These are phyloP conservation scores for Ctenopoma multispine DNA, from an alignment of 2,797 vertebrate genomes.

Conservation along the genomic window DNA sequence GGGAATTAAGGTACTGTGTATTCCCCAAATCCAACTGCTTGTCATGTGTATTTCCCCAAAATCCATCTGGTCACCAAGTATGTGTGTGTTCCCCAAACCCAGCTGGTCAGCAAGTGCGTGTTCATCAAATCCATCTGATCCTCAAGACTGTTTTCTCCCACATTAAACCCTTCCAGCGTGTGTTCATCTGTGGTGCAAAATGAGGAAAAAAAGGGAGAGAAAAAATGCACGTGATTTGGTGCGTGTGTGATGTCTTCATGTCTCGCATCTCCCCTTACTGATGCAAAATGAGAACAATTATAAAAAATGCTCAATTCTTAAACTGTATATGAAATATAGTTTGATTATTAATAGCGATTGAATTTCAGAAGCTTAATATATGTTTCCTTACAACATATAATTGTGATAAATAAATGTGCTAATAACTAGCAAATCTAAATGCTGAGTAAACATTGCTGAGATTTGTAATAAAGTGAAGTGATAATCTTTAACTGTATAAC, in stretches of 20 bases:
- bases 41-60: slow-evolving; percentile 64
- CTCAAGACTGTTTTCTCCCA: slow-evolving; percentile 44
- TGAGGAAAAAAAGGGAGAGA: neutral
- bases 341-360: neutral
- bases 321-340: neutral
- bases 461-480: neutral
- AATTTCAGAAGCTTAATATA: neutral
- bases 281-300: slow-evolving; percentile 5
- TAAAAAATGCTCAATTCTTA: neutral
- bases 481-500: neutral
- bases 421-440: neutral
- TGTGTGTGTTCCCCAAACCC: slow-evolving; percentile 59
- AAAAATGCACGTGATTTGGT: neutral
- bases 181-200: slow-evolving; percentile 25
- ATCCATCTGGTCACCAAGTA: slow-evolving; percentile 74
- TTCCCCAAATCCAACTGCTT: slow-evolving; percentile 58
- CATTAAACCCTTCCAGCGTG: slow-evolving; percentile 17
- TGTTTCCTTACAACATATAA: neutral
- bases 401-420: neutral
- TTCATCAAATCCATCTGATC: slow-evolving; percentile 69
- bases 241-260: neutral
- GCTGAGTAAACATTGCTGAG: neutral
- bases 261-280: neutral
- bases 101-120: slow-evolving; percentile 69
- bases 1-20: slow-evolving; percentile 49